Evolutionary conservation across 1,140 invertebrate species (phyloP).

Genomic region (Araneus ventricosus): DNA sequence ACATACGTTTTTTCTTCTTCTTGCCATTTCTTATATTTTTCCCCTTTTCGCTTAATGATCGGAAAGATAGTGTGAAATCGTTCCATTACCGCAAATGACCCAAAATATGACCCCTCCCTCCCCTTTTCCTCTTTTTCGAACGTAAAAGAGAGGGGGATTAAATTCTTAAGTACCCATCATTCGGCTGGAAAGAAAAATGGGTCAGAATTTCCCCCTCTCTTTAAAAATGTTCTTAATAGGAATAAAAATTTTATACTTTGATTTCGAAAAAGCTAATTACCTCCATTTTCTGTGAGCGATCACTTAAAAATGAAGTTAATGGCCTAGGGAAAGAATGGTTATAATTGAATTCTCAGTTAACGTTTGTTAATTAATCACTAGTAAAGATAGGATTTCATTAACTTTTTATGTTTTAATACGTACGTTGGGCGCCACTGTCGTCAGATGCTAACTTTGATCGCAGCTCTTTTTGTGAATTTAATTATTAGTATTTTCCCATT

Average conservation of each 20-base stretch:
- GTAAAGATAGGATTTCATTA: not conserved
- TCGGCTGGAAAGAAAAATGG: not conserved
- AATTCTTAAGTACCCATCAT: constrained; percentile 4
- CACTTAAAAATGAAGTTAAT: constrained; percentile 1
- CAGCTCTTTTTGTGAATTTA: not conserved
- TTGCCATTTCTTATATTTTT: not conserved
- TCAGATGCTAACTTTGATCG: not conserved
- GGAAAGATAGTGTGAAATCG: constrained; percentile 33
- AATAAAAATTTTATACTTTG: constrained; percentile 32
- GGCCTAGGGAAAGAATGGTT: not conserved
- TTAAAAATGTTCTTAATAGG: not conserved
- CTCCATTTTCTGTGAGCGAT: not conserved
- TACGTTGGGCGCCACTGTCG: not conserved
- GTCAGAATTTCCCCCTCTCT: not conserved
- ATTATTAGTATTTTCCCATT: not conserved
- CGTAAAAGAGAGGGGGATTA: constrained; percentile 1
- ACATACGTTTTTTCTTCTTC: not conserved
- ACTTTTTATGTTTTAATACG: not conserved
- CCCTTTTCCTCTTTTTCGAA: not conserved
- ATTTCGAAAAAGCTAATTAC: not conserved
- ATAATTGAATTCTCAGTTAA: constrained; percentile 23
- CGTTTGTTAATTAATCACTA: not conserved
- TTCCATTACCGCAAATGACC: constrained; percentile 35
- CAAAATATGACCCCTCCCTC: not conserved
- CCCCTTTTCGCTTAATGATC: not conserved